A percentile compares a stretch with the other conserved stretches of the same genome.
These are phyloP conservation scores for Alloplasta piceator DNA, from an alignment of 2,888 invertebrate genomes.

Conservation along the genomic window DNA sequence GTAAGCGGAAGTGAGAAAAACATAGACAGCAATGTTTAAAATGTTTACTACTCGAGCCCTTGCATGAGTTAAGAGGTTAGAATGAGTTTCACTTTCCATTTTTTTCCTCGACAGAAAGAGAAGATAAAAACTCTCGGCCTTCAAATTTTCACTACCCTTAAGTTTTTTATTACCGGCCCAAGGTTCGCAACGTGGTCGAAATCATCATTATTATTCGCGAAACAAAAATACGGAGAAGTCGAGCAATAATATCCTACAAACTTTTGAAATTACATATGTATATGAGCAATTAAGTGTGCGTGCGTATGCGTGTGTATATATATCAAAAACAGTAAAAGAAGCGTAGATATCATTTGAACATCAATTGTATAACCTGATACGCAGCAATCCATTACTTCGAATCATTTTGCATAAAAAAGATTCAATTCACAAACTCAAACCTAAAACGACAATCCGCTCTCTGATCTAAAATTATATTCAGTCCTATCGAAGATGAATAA, in stretches of 20 bases:
- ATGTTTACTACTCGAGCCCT: constrained; percentile 29
- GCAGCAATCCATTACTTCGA: constrained; percentile 32
- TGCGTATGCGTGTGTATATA: neutral
- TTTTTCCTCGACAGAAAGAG: neutral
- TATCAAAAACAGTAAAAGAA: neutral
- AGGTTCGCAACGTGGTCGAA: neutral
- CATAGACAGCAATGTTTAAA: constrained; percentile 26
- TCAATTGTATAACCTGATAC: constrained; percentile 14
- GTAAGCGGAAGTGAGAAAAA: neutral
- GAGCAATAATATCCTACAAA: constrained; percentile 39
- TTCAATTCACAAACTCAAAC: constrained; percentile 57
- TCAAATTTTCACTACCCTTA: constrained; percentile 11
- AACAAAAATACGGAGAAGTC: constrained; percentile 28
- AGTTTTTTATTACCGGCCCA: neutral
- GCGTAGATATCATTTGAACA: constrained; percentile 15
- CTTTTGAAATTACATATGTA: neutral
- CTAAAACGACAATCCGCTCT: constrained; percentile 76
- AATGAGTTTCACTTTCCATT: constrained; percentile 18
- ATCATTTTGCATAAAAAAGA: constrained; percentile 37
- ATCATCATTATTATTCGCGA: constrained; percentile 9
- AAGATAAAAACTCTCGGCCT: constrained; percentile 13
- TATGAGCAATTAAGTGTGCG: neutral
- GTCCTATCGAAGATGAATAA: constrained; percentile 41
- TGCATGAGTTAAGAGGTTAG: constrained; percentile 30
- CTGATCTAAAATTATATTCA: constrained; percentile 57